A percentile compares a stretch with the other conserved stretches of the same genome.
Conservation (phyloP, 2,888 invertebrate species). For the Mythimna vitellina region DNA sequence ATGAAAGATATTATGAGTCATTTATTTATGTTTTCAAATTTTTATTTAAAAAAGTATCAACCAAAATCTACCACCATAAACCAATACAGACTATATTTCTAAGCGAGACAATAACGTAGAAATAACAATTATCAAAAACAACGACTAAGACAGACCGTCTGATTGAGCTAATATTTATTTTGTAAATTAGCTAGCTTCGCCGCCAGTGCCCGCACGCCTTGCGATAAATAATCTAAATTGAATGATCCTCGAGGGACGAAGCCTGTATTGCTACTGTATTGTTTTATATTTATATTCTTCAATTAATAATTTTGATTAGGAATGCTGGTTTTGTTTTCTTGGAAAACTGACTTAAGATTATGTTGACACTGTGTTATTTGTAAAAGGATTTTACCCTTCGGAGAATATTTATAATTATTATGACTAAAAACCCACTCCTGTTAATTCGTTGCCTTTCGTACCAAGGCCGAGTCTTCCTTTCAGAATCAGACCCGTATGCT, state of each 20-base stretch:
- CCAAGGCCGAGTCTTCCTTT: no score
- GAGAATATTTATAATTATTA: no score
- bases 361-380: conserved; percentile 17
- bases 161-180: conserved; percentile 90
- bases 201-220: conserved; percentile 76
- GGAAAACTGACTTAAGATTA: conserved; percentile 45
- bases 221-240: conserved; percentile 88
- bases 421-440: no score
- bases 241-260: conserved; percentile 79
- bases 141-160: conserved; percentile 69
- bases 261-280: conserved; percentile 64
- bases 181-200: conserved; percentile 87
- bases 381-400: background rate
- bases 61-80: conserved; percentile 21
- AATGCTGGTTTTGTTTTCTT: conserved; percentile 40
- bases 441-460: no score
- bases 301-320: conserved; percentile 86
- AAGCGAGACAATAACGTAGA: conserved; percentile 38
- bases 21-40: background rate
- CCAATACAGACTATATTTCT: conserved; percentile 35
- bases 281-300: conserved; percentile 84
- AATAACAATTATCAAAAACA: conserved; percentile 65
- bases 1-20: background rate
- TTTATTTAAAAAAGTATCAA: conserved; percentile 5
- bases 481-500: no score